Conservation (phyloP, 2,113 vertebrate species). For the Guaruba guarouba region DNA sequence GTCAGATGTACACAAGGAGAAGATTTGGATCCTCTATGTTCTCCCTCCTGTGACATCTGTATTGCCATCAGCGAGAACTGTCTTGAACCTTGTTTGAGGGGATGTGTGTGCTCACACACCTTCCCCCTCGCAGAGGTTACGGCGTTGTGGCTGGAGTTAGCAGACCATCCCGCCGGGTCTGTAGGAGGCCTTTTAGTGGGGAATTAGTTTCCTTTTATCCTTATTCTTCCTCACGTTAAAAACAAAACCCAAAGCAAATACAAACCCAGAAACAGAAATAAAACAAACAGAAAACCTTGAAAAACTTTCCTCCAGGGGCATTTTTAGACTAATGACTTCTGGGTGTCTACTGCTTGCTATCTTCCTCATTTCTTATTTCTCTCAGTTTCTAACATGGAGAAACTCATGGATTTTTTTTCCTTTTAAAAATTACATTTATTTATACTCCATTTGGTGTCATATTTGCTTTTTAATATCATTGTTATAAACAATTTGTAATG, state of each 20-base stretch:
- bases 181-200: not conserved
- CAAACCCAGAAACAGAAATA: not conserved
- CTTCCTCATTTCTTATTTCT: not conserved
- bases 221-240: not conserved
- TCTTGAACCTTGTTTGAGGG: not conserved
- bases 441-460: not conserved
- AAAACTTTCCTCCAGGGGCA: not conserved
- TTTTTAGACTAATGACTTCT: not conserved
- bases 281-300: conserved; percentile 11
- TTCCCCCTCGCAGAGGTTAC: not conserved
- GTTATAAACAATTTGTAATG: not conserved
- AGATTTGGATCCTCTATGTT: not conserved
- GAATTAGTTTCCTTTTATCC: conserved; percentile 35
- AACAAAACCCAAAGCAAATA: conserved; percentile 15
- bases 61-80: not conserved
- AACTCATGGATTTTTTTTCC: not conserved
- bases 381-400: not conserved
- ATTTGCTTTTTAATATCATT: not conserved
- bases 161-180: accelerated
- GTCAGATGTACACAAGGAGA: not conserved
- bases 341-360: not conserved
- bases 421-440: not conserved
- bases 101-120: not conserved
- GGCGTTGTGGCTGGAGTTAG: not conserved
- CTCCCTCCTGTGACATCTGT: not conserved